Percentiles rank a stretch among this genome's conserved stretches.
Evolutionary conservation across 2,797 vertebrate genomes (phyloP).

Genomic region (Pachyuromys duprasi): DNA sequence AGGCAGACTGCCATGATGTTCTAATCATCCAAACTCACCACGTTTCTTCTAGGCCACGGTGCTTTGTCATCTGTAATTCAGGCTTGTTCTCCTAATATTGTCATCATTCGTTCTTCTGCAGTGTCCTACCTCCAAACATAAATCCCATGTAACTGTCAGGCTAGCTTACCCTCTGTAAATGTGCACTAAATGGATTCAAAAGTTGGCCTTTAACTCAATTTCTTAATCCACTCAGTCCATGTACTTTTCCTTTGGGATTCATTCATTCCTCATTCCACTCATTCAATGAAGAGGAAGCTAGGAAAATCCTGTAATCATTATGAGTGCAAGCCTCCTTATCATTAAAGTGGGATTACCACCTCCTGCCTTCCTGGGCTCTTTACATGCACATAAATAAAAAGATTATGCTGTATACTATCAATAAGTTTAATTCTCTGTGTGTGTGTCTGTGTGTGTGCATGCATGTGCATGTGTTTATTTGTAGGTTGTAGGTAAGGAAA

Average conservation of each 20-base stretch:
- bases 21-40: conserved; percentile 66
- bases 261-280: conserved; percentile 36
- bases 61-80: conserved; percentile 57
- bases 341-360: background rate
- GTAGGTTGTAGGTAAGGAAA: background rate
- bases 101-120: conserved; percentile 62
- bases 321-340: background rate
- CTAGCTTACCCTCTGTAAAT: conserved; percentile 30
- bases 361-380: background rate
- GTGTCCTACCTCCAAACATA: conserved; percentile 73
- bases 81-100: conserved; percentile 65
- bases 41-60: conserved; percentile 61
- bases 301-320: conserved; percentile 4
- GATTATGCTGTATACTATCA: background rate
- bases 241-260: conserved; percentile 47
- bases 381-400: background rate
- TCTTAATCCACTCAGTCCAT: conserved; percentile 52
- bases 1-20: background rate
- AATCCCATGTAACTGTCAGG: conserved; percentile 62
- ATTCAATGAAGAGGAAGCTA: background rate
- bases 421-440: background rate
- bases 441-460: background rate
- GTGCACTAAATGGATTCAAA: conserved; percentile 45
- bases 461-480: background rate
- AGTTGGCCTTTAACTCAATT: background rate